Base-by-base conservation (phyloP, 2,888 invertebrate genomes). In the Cloeon dipterum region DNA sequence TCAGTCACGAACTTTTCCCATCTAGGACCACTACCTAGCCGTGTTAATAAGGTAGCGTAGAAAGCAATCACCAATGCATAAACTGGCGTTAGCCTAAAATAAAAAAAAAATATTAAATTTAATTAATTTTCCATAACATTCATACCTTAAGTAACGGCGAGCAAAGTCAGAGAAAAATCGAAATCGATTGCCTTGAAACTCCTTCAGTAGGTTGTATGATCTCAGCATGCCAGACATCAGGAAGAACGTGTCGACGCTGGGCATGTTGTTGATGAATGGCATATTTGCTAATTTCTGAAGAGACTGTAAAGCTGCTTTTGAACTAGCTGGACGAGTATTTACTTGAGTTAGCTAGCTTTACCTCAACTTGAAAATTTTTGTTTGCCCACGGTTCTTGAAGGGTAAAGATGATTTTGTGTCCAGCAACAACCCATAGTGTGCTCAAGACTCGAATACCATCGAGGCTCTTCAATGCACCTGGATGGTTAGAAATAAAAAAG, bases 381-480 rank as follows among this genome's bases (percentile, higher is more conserved):
- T 36, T 39, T 20, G 25, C 32, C 39, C 39, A 39, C 1, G 39
- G 39, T 18, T 39, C 35, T 23, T 39, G 39, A 17, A 34, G 26
- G 10, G 32, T 32, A 3, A 34, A 29, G 3, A 39, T 17, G 3
- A 39, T 36, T 32, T 39, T 39, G 39, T 39, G 39, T 13, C 32
- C 32, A 19, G 40, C 29, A 13, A 40, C 37, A 16, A 42, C 42
- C 42, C 42, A 42, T 10, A 35, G 17, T 5, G 39, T 42, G 14
- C 40, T 40, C 4, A 42, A 26, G 21, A 39, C 49, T 3, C 54
- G 44, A 13, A 55, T 47, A 3, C 55, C 55, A 41, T 55, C 49
- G 5, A 53, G 34, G 40, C 47, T 49, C 5, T 42, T 40, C 4
- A 51, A 41, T 10, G 47, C 41, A 4, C 43, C 45, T 4, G 39